Evolutionary conservation across 2,888 invertebrate genomes (phyloP).

Genomic region (Scaptomyza caliginosa): DNA sequence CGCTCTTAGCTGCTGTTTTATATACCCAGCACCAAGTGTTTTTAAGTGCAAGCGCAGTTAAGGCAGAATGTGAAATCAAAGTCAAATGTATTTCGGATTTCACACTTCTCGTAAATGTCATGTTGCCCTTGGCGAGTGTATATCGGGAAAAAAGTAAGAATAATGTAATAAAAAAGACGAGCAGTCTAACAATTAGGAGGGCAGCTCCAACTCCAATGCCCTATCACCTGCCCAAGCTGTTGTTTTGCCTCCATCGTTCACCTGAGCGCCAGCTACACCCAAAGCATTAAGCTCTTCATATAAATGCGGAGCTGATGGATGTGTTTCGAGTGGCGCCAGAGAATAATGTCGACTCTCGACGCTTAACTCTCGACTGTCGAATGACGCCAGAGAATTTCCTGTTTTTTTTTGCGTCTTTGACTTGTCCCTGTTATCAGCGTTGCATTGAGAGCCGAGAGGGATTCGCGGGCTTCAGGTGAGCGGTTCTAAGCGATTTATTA

Average conservation of each 20-base stretch:
- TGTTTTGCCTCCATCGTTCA: not conserved
- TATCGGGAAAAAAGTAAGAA: slow-evolving; percentile 1
- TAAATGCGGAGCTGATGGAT: slow-evolving; percentile 68
- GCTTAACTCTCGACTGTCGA: slow-evolving; percentile 24
- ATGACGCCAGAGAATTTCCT: slow-evolving; percentile 56
- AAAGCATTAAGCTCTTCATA: slow-evolving; percentile 57
- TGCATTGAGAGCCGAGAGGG: not conserved
- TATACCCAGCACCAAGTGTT: too few species aligned
- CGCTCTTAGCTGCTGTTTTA: not conserved
- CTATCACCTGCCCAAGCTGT: not conserved
- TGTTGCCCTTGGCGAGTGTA: slow-evolving; percentile 11
- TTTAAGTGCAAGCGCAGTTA: not conserved
- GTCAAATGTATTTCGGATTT: not conserved
- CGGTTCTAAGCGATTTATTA: slow-evolving; percentile 71
- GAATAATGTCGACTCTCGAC: slow-evolving; percentile 48
- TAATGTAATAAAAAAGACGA: slow-evolving; percentile 23
- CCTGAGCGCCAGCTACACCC: slow-evolving; percentile 18
- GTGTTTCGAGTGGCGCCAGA: slow-evolving; percentile 68
- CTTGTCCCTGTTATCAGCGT: slow-evolving; percentile 58
- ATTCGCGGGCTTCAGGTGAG: not conserved
- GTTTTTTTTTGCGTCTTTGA: slow-evolving; percentile 69
- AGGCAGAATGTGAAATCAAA: not conserved
- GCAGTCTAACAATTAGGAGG: slow-evolving; percentile 62
- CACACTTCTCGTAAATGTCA: not conserved
- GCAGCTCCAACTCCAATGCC: not conserved